phyloP scores from a whole-genome alignment of 2,888 invertebrate genomes.

The Homarus gammarus region DNA sequence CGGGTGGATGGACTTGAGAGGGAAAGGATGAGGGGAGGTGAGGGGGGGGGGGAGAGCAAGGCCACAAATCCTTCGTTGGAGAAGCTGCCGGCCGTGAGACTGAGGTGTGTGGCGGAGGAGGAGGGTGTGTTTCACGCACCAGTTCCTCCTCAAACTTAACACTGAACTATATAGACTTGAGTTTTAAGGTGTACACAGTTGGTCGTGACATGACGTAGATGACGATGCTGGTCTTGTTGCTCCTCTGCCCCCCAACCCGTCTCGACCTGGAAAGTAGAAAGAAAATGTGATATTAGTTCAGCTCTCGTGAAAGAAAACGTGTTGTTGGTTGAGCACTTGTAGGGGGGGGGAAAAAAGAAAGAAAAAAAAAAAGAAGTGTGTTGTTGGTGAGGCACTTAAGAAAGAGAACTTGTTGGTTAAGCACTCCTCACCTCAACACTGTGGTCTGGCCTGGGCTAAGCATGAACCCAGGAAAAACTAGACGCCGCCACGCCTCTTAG shows the following conservation, averaged over 20 bases:
- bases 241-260: not conserved
- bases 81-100: too few species aligned
- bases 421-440: not conserved
- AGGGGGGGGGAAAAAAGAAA: too few species aligned
- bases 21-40: too few species aligned
- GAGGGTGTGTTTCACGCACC: not conserved
- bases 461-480: not conserved
- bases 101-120: not conserved
- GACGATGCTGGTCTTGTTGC: too few species aligned
- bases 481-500: too few species aligned
- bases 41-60: too few species aligned
- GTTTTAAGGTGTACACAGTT: not conserved
- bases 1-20: too few species aligned
- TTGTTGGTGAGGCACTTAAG: not conserved
- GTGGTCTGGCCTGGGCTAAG: not conserved
- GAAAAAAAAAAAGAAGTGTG: not conserved
- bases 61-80: too few species aligned
- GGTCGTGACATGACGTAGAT: not conserved
- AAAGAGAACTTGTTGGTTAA: conserved; percentile 4
- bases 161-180: too few species aligned
- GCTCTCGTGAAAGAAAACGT: not conserved
- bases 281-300: conserved; percentile 4
- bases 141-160: not conserved
- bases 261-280: not conserved
- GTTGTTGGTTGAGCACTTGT: conserved; percentile 9